Evolutionary conservation across 2,888 invertebrate species (phyloP).

Genomic region (Mantis religiosa): DNA sequence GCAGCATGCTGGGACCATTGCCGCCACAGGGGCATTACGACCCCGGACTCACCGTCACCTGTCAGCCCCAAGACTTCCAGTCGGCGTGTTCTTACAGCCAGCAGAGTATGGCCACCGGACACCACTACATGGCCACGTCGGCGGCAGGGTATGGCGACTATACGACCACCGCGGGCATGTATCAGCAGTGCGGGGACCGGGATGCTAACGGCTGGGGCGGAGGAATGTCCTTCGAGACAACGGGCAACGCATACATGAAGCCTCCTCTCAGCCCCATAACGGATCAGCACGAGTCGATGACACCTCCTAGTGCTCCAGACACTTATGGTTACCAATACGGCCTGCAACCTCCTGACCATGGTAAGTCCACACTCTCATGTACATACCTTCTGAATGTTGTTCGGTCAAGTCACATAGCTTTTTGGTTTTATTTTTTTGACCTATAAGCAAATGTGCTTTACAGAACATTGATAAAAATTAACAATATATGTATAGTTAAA

Average conservation of each 20-base stretch:
- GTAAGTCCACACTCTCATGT: constrained; percentile 37
- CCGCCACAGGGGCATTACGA: constrained; percentile 28
- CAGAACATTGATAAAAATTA: no score
- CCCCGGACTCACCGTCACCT: constrained; percentile 21
- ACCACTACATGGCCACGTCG: constrained; percentile 30
- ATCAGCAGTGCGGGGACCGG: constrained; percentile 17
- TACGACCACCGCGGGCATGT: constrained; percentile 16
- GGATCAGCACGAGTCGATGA: constrained; percentile 38
- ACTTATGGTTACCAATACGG: constrained; percentile 43
- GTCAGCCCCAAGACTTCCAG: constrained; percentile 32
- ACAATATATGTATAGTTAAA: no score
- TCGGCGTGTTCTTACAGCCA: constrained; percentile 34
- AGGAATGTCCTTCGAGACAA: not conserved
- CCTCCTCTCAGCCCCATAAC: constrained; percentile 44
- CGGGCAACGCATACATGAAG: constrained; percentile 28
- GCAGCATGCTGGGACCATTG: constrained; percentile 21
- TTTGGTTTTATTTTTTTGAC: no score
- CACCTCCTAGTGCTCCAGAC: constrained; percentile 41
- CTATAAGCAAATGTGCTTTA: no score
- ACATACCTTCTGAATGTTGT: no score
- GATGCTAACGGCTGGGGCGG: constrained; percentile 19
- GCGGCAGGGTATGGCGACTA: constrained; percentile 26
- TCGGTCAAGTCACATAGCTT: no score
- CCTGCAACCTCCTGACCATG: constrained; percentile 41
- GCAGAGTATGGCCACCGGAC: constrained; percentile 22